Evolutionary conservation across 2,797 vertebrate species (phyloP).

Genomic region (Notolepis coatsorum): DNA sequence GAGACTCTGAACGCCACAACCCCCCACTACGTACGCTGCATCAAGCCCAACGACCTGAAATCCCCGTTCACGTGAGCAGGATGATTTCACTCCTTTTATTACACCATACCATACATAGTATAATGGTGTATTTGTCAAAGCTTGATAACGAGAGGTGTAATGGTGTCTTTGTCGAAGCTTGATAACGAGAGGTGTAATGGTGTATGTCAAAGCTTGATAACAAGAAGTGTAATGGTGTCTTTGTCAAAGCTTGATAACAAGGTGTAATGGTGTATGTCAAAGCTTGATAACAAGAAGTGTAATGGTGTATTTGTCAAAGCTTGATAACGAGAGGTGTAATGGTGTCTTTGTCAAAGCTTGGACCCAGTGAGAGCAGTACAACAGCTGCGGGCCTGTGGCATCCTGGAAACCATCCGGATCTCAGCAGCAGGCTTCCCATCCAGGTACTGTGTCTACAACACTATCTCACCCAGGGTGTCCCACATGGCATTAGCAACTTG

Average conservation of each 20-base stretch:
- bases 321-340: background rate
- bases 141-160: too few relatives aligned
- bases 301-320: slow-evolving; percentile 66
- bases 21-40: slow-evolving; percentile 97
- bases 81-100: background rate
- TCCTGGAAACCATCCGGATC: slow-evolving; percentile 96
- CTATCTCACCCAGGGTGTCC: slow-evolving; percentile 3
- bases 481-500: background rate
- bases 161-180: too few relatives aligned
- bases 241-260: too few relatives aligned
- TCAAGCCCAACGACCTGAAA: slow-evolving; percentile 96
- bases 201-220: slow-evolving; percentile 76
- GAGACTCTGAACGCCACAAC: slow-evolving; percentile 95
- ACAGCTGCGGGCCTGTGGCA: slow-evolving; percentile 95
- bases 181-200: background rate
- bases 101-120: too few relatives aligned
- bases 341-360: slow-evolving; percentile 77
- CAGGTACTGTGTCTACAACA: slow-evolving; percentile 76
- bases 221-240: too few relatives aligned
- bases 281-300: background rate
- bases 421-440: slow-evolving; percentile 98
- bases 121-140: too few relatives aligned
- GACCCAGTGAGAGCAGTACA: slow-evolving; percentile 93
- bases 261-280: too few relatives aligned
- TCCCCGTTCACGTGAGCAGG: slow-evolving; percentile 90